phyloP scores from a whole-genome alignment of 1,140 invertebrate species.

The Rhagoletis pomonella region DNA sequence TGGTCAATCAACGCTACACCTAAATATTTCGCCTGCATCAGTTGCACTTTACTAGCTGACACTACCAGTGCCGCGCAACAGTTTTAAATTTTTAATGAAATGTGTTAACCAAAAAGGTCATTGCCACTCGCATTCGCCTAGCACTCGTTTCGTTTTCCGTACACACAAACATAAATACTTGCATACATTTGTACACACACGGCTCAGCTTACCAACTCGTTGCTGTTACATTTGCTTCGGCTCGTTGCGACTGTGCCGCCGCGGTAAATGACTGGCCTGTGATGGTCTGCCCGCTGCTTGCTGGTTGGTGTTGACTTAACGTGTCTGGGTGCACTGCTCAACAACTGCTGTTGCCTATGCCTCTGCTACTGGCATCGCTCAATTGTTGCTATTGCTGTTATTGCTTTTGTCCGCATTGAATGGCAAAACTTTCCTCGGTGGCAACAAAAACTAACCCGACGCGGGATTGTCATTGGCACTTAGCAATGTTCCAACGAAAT shows the following conservation, averaged over 20 bases:
- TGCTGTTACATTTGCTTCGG: not conserved
- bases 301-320: not conserved
- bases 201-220: not conserved
- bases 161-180: too few relatives aligned
- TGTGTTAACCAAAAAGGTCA: conserved; percentile 46
- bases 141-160: not conserved
- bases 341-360: conserved; percentile 4
- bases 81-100: conserved; percentile 51
- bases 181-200: too few relatives aligned
- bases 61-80: not conserved
- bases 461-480: not conserved
- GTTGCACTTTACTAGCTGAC: conserved; percentile 20
- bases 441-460: not conserved
- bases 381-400: conserved; percentile 12
- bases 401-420: not conserved
- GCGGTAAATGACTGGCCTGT: not conserved
- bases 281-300: not conserved
- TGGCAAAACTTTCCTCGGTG: not conserved
- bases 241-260: not conserved
- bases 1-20: not conserved
- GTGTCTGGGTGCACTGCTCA: conserved; percentile 20
- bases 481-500: not conserved
- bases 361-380: not conserved
- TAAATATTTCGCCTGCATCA: not conserved
- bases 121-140: conserved; percentile 44